Conservation (phyloP, 1,140 invertebrate genomes). For the Eupeodes corollae region DNA sequence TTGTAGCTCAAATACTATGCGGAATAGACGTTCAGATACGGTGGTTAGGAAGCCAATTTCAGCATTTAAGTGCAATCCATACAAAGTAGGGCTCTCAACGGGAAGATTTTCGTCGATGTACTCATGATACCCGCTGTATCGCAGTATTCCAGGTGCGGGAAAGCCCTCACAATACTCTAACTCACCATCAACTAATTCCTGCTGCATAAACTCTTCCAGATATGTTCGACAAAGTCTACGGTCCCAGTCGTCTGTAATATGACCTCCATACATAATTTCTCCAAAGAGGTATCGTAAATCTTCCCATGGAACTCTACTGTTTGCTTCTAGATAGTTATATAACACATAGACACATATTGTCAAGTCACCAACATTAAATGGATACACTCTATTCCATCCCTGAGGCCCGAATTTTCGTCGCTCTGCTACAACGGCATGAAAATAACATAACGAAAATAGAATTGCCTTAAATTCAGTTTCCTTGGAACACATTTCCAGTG, state of each 20-base stretch:
- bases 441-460: constrained; percentile 87
- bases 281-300: constrained; percentile 88
- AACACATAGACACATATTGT: constrained; percentile 87
- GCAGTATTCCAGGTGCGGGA: constrained; percentile 69
- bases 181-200: constrained; percentile 78
- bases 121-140: constrained; percentile 75
- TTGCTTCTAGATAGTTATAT: constrained; percentile 86
- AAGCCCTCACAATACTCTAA: constrained; percentile 71
- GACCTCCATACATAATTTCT: constrained; percentile 95
- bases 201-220: constrained; percentile 75
- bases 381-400: constrained; percentile 81
- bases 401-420: constrained; percentile 87
- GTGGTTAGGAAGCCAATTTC: constrained; percentile 89
- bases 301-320: constrained; percentile 80
- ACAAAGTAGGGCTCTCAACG: constrained; percentile 76
- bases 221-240: constrained; percentile 76
- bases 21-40: constrained; percentile 75
- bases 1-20: constrained; percentile 85
- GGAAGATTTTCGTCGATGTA: constrained; percentile 86
- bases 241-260: constrained; percentile 95
- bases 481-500: constrained; percentile 82
- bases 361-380: constrained; percentile 74
- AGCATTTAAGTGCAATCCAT: constrained; percentile 88
- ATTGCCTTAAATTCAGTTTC: constrained; percentile 91
- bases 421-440: constrained; percentile 89